Evolutionary conservation across 2,113 vertebrate species (phyloP), one percentile per base, ranked within the genome.

Genomic region (Sciurus niger): DNA sequence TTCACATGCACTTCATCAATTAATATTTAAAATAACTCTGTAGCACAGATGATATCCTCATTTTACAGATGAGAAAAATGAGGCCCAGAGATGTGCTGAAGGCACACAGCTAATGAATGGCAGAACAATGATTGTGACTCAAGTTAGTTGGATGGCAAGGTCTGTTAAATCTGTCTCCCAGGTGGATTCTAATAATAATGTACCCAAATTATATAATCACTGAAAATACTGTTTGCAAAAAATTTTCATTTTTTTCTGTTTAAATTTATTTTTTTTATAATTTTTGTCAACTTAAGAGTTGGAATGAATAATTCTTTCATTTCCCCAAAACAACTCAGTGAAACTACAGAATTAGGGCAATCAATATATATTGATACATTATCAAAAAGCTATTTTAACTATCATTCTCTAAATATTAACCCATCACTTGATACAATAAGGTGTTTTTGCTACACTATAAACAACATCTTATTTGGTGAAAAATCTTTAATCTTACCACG

Each of bases 151-250:
- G n/a, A 60, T 51, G 90, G 14, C 30, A 83, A 85, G 85, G 20
- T 8, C 24, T 48, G 2, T 60, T 11, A 6, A n/a, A 74, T 25
- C 48, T 93, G 8, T 43, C 28, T 84, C 51, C 74, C 20, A n/a
- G 6, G n/a, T 74, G 34, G 20, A 80, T n/a, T 72, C 85, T 73
- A 76, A 53, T 77, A 79, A 34, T 82, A 72, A 73, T n/a, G 4
- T 53, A 60, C 2, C 43, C 1, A 95, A 85, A 82, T 73, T 80
- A 1, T 68, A 28, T 96, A 84, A 77, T 22, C 34, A 84, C 32
- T 84, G 74, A 83, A 60, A 60, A 48, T 73, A 48, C n/a, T 95
- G 0, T 78, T 90, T 74, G n/a, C 58, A 80, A 65, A 65, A 95
- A 53, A 25, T 70, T 94, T 43, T 37, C 17, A 74, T 24, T 28